Percentiles rank a stretch among this genome's conserved stretches.
phyloP scores from a whole-genome alignment of 2,113 vertebrate species.

The Nanorana parkeri region DNA sequence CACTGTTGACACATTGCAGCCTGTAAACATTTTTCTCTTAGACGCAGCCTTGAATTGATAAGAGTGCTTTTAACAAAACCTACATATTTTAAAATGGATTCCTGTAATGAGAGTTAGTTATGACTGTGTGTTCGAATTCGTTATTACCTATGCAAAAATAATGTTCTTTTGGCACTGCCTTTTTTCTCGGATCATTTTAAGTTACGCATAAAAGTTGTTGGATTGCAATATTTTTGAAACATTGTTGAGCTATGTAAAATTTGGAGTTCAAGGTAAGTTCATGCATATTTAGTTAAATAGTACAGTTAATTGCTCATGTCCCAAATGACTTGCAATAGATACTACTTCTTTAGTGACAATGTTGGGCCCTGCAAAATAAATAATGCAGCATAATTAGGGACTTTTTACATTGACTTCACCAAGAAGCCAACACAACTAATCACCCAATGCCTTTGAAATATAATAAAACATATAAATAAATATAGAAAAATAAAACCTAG shows the following conservation, averaged over 20 bases:
- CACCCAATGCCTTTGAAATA: too few species aligned
- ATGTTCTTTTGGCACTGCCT: background rate
- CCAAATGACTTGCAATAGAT: background rate
- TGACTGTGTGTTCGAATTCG: background rate
- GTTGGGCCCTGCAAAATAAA: background rate
- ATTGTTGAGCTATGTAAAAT: background rate
- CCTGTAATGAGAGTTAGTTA: background rate
- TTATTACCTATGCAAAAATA: constrained; percentile 7
- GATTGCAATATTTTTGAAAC: background rate
- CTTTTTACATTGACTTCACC: too few species aligned
- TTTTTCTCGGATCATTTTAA: background rate
- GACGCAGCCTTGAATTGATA: constrained; percentile 12
- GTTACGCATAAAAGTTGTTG: background rate
- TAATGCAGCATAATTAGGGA: too few species aligned
- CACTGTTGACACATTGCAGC: constrained; percentile 19
- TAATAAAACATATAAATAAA: too few species aligned
- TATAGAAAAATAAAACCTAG: too few species aligned
- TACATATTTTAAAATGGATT: constrained; percentile 11
- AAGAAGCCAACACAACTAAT: too few species aligned
- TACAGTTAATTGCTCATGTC: constrained; percentile 20
- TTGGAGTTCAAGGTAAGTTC: constrained; percentile 31
- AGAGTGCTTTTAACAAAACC: constrained; percentile 3
- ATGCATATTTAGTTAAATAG: constrained; percentile 23
- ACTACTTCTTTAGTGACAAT: background rate
- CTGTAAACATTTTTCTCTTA: constrained; percentile 24